Conservation (phyloP, 2,113 vertebrate species). For the Bungarus multicinctus region DNA sequence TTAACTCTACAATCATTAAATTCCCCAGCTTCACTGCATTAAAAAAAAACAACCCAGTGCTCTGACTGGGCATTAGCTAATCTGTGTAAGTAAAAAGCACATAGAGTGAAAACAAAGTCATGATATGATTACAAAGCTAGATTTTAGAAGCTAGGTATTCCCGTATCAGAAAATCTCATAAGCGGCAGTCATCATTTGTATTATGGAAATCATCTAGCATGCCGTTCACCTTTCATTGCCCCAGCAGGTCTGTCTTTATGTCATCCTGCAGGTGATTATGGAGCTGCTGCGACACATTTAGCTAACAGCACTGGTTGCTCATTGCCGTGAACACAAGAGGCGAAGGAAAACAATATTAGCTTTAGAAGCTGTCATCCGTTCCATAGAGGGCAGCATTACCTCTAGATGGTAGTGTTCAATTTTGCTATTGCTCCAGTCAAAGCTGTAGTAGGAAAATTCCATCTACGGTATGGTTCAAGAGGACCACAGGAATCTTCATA, state of each 20-base stretch:
- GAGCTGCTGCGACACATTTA: constrained; percentile 32
- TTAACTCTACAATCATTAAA: neutral
- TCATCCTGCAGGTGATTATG: constrained; percentile 24
- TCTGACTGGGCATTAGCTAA: constrained; percentile 38
- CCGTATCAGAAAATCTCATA: constrained; percentile 35
- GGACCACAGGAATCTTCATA: constrained; percentile 6
- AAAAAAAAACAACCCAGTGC: neutral
- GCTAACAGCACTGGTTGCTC: constrained; percentile 35
- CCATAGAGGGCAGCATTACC: constrained; percentile 12
- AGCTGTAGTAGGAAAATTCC: constrained; percentile 5
- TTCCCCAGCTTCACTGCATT: neutral
- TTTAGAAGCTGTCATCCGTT: neutral
- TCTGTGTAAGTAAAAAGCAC: constrained; percentile 25
- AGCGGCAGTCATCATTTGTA: constrained; percentile 41
- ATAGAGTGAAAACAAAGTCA: constrained; percentile 7
- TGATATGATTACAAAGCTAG: constrained; percentile 20
- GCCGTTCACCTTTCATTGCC: constrained; percentile 33
- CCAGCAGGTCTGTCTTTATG: constrained; percentile 31
- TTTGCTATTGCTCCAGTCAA: neutral
- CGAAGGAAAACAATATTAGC: constrained; percentile 16
- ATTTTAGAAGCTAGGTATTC: constrained; percentile 42
- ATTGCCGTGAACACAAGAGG: neutral
- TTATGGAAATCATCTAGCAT: constrained; percentile 8
- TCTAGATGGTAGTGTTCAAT: constrained; percentile 15
- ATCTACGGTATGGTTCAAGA: constrained; percentile 5